Base-by-base conservation (phyloP, 2,113 vertebrate genomes). In the Cheirogaleus medius region DNA sequence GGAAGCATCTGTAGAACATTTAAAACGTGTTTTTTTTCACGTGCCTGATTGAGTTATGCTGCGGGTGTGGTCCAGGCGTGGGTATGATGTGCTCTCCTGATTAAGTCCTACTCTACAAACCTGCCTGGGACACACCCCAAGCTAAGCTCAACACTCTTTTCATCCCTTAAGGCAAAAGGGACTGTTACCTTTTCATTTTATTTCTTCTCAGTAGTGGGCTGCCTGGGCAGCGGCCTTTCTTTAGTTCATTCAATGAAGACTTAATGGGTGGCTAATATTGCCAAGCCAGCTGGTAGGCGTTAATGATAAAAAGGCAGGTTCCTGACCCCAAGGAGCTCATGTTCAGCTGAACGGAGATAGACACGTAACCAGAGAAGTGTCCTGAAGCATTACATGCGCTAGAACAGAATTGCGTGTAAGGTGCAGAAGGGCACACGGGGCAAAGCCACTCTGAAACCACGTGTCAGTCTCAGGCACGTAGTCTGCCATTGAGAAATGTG, bases 321-420 rank as follows among this genome's bases (percentile, higher is more conserved):
- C 27, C 74, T 27, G 32, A 5, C 34, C 44, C 47, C 58, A 18
- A 4, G 42, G 60, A 54, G 63, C 56, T 47, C 63, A 47, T 17
- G 1, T n/a, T 32, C 58, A 68, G 29, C 8, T 39, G 78, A 27
- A 80, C 58, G 32, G 34, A 85, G 60, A 39, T 7, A 44, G 63
- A 49, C 25, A 13, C 4, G 0, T 17, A 32, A 44, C 14, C n/a
- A n/a, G 15, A 42, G 64, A 81, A n/a, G 18, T 4, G 20, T 39
- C 23, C 47, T 23, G 13, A 69, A 74, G 23, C 7, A 13, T n/a
- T 34, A 1, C n/a, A 0, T 0, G 5, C 12, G 52, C n/a, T 0
- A 37, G 74, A 42, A 39, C 42, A 56, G 60, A 37, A 34, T 15
- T 34, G 21, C 42, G n/a, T 44, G 34, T 20, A 4, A 66, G 10